phyloP scores from a whole-genome alignment of 2,888 invertebrate species.

The Petrolisthes manimaculis region DNA sequence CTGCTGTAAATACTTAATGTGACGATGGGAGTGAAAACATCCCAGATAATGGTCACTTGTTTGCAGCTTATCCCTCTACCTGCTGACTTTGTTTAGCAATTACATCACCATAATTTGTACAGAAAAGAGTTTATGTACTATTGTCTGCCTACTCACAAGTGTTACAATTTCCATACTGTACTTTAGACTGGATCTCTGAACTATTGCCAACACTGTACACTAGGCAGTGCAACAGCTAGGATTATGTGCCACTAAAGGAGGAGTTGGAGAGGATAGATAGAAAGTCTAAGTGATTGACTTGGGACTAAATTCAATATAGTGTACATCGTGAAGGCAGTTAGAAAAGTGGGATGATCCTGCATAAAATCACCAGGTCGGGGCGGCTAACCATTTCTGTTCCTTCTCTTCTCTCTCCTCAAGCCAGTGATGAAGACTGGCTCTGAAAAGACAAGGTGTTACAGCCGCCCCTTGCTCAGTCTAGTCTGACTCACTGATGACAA shows the following conservation, averaged over 20 bases:
- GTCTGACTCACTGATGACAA: conserved; percentile 54
- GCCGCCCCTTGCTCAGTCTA: conserved; percentile 60
- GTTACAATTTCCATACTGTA: conserved; percentile 18
- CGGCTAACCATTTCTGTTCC: conserved; percentile 27
- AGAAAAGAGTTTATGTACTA: conserved; percentile 21
- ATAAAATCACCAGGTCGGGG: conserved; percentile 43
- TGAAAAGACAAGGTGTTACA: conserved; percentile 50
- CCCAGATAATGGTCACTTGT: neutral
- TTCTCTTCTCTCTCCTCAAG: conserved; percentile 20
- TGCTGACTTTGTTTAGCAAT: neutral
- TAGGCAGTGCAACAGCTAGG: no score
- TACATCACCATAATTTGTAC: conserved; percentile 4
- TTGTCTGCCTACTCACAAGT: conserved; percentile 31
- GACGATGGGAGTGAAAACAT: neutral
- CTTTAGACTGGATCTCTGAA: conserved; percentile 23
- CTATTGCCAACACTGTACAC: neutral
- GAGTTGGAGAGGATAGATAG: no score
- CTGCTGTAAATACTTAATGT: conserved; percentile 14
- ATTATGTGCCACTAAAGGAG: no score
- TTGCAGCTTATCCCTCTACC: conserved; percentile 12
- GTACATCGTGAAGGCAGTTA: conserved; percentile 23
- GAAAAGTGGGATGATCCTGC: conserved; percentile 10
- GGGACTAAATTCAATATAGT: neutral
- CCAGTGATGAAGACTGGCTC: conserved; percentile 47
- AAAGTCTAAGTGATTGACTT: no score